Conservation (phyloP, 30 jellyfish, hydroid and myxozoan genomes). For the Chironex yamaguchii region DNA sequence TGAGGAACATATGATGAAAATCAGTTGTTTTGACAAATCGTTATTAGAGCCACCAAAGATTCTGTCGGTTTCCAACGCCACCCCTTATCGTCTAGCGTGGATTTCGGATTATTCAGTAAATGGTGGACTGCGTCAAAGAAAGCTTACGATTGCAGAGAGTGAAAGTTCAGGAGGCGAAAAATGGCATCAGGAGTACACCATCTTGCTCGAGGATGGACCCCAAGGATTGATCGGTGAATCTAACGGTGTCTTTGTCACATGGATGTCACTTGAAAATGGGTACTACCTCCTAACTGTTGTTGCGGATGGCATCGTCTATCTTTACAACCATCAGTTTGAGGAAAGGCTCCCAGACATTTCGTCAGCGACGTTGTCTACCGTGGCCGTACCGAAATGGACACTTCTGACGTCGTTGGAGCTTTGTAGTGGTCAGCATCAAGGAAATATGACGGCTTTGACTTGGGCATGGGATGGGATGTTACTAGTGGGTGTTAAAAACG, state of each 20-base stretch:
- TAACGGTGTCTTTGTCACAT: slow-evolving; percentile 71
- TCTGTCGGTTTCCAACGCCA: slow-evolving; percentile 87
- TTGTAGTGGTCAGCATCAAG: slow-evolving; percentile 19
- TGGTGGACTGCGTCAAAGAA: background rate
- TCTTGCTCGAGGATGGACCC: slow-evolving; percentile 43
- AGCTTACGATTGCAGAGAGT: slow-evolving; percentile 68
- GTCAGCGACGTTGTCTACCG: slow-evolving; percentile 58
- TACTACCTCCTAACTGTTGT: slow-evolving; percentile 87
- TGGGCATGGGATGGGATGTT: slow-evolving; percentile 97
- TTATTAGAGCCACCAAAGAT: background rate
- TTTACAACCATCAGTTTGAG: slow-evolving; percentile 45
- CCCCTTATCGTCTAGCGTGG: slow-evolving; percentile 83
- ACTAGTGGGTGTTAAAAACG: slow-evolving; percentile 96
- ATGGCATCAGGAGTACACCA: slow-evolving; percentile 80
- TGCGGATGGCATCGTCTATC: slow-evolving; percentile 52
- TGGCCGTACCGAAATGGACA: slow-evolving; percentile 73
- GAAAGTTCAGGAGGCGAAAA: slow-evolving; percentile 90
- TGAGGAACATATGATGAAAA: background rate
- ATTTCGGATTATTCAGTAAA: slow-evolving; percentile 34
- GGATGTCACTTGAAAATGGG: slow-evolving; percentile 97
- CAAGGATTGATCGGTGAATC: slow-evolving; percentile 38
- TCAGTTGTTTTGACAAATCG: background rate
- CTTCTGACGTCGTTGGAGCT: slow-evolving; percentile 64
- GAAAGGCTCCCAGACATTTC: slow-evolving; percentile 40
- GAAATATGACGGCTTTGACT: slow-evolving; percentile 78